A percentile compares a stretch with the other conserved stretches of the same genome.
Evolutionary conservation across 2,797 vertebrate genomes (phyloP).

Genomic region (Peromyscus aztecus): DNA sequence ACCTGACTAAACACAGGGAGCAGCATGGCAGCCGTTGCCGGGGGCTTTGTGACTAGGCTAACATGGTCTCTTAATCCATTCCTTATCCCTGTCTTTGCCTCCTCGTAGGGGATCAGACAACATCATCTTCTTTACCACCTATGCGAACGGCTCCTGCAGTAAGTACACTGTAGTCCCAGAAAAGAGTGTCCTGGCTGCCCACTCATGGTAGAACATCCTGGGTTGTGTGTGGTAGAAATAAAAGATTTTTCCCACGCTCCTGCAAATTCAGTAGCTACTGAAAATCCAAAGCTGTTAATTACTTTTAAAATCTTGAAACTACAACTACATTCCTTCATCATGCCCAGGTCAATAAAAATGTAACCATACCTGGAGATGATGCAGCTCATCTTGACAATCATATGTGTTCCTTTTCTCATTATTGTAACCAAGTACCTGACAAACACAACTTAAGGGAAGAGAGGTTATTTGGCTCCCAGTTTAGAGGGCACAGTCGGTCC

Average conservation of each 20-base stretch:
- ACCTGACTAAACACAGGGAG: background rate
- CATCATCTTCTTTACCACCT: constrained; percentile 93
- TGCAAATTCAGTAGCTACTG: constrained; percentile 34
- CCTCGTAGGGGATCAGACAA: constrained; percentile 91
- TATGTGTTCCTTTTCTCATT: background rate
- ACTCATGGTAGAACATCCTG: constrained; percentile 26
- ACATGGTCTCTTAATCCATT: background rate
- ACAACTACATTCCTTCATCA: constrained; percentile 33
- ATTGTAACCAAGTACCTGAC: background rate
- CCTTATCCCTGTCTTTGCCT: constrained; percentile 73
- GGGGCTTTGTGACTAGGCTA: background rate
- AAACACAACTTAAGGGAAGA: background rate
- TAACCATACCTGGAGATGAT: background rate
- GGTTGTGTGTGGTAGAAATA: constrained; percentile 32
- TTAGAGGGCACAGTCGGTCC: background rate
- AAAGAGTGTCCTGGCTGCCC: background rate
- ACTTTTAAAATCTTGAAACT: constrained; percentile 50
- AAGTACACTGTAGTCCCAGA: constrained; percentile 87
- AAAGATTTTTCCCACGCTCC: constrained; percentile 16
- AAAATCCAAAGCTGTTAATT: constrained; percentile 41
- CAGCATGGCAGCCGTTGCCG: background rate
- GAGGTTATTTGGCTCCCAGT: background rate
- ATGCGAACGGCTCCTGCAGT: constrained; percentile 95
- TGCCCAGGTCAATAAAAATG: constrained; percentile 45
- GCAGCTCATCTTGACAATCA: constrained; percentile 2